Conservation (phyloP, 2,888 invertebrate genomes). For the Hyppa rectilinea region DNA sequence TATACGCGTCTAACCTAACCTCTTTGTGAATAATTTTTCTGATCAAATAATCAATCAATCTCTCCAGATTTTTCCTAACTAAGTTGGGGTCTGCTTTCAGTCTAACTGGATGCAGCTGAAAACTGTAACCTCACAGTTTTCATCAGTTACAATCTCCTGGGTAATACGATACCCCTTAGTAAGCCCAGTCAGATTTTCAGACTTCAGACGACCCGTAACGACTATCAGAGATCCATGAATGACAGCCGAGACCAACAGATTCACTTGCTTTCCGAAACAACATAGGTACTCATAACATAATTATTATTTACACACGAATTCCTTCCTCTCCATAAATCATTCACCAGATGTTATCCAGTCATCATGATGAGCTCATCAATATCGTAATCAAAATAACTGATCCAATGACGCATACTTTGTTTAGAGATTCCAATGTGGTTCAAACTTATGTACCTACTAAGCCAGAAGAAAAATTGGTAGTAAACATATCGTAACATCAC, state of each 20-base stretch:
- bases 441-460: neutral
- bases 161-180: no score
- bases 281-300: neutral
- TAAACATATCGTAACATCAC: no score
- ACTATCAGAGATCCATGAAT: no score
- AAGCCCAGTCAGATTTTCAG: no score
- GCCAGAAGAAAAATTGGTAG: neutral
- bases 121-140: no score
- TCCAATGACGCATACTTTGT: conserved; percentile 2
- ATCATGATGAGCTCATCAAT: conserved; percentile 31
- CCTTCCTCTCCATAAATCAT: conserved; percentile 20
- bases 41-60: no score
- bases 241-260: no score
- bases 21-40: neutral
- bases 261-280: neutral
- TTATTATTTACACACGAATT: neutral
- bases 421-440: neutral
- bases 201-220: no score
- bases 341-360: conserved; percentile 36
- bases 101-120: no score
- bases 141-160: no score
- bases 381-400: conserved; percentile 21
- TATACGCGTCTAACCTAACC: neutral
- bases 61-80: no score
- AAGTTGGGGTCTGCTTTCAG: no score